Evolutionary conservation across 2,113 vertebrate genomes (phyloP).

Genomic region (Rhombomys opimus): DNA sequence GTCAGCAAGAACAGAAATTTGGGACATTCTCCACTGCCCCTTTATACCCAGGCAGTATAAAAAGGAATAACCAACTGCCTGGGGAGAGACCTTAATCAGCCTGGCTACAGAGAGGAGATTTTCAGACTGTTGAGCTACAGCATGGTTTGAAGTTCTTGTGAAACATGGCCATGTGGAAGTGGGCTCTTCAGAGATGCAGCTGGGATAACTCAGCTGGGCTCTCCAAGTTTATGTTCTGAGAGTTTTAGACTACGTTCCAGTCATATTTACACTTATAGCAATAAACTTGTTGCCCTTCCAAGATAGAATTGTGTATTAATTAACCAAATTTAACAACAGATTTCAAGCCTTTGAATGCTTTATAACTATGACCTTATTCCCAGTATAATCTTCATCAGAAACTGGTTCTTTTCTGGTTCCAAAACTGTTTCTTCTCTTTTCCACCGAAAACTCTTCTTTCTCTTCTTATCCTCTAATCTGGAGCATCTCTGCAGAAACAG

Average conservation of each 20-base stretch:
- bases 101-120: neutral
- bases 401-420: slow-evolving; percentile 52
- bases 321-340: neutral
- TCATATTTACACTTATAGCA: neutral
- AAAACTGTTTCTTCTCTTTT: neutral
- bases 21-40: neutral
- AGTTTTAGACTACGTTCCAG: neutral
- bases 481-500: neutral
- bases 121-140: neutral
- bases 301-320: slow-evolving; percentile 4
- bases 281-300: neutral
- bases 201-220: neutral
- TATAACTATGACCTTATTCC: slow-evolving; percentile 11
- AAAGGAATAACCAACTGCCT: neutral
- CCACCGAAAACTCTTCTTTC: neutral
- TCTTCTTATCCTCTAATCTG: neutral
- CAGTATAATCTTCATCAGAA: neutral
- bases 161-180: neutral
- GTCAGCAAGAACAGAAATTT: neutral
- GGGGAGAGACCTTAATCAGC: neutral
- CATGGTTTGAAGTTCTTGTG: neutral
- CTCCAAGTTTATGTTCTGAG: neutral
- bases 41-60: neutral
- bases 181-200: neutral
- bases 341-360: neutral